Evolutionary conservation across 2,113 vertebrate genomes (phyloP), one percentile per base, ranked within the genome.

Genomic region (Psephotus haematonotus): DNA sequence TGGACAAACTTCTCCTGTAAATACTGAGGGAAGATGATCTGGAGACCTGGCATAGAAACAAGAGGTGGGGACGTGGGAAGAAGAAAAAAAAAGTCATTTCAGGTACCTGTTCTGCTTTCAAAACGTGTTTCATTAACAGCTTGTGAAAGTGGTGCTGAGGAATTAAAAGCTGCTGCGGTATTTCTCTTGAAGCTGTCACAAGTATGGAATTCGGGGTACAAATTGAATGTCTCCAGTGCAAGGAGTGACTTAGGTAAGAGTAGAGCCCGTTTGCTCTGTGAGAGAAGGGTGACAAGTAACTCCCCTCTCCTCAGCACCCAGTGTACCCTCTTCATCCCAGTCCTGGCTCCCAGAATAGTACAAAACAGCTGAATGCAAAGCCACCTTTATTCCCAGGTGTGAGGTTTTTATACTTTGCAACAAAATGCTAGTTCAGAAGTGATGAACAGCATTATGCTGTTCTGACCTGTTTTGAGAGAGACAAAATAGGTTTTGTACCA

Each of bases 1-100:
- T 99, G 99, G 82, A 99, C 99, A 93, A 99, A 99, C 97, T 99
- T 99, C 98, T 99, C 99, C 95, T 99, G 99, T 95, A 99, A 99
- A 96, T 99, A 99, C 83, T 99, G 99, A 39, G 99, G 99, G 93
- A 99, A 99, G 97, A 99, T 99, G 89, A 99, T 99, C 98, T 99
- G 99, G 95, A 99, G 99, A 98, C 99, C 99, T 99, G 97, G 24
- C 35, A 24, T 13, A 39, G 95, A 91, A 7, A 83, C 2, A 78
- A 93, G 20, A 97, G 25, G 94, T n/a, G 43, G 20, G 8, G 37
- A 81, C 33, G 76, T 2, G 10, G 50, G 52, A 4, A 15, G 6
- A 2, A 1, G 5, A 2, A 9, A 24, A 35, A 11, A 39, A 44
- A 87, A 22, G 31, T 24, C 0, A 44, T 86, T 82, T 86, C 49